A percentile compares a stretch with the other conserved stretches of the same genome.
Conservation (phyloP, 2,797 vertebrate species). For the Mycteria americana region DNA sequence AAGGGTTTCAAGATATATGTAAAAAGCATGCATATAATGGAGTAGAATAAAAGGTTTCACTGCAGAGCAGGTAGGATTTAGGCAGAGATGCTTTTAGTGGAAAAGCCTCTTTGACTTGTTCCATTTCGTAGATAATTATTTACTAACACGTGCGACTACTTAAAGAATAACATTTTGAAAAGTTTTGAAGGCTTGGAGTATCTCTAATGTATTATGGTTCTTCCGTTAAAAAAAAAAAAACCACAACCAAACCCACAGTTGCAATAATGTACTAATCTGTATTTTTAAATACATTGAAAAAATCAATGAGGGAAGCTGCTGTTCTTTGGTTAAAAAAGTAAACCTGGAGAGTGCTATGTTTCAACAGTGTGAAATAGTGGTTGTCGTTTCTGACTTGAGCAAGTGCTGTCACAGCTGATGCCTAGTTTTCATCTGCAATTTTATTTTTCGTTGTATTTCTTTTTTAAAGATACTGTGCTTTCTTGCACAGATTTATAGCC, state of each 20-base stretch:
- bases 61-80: conserved; percentile 13
- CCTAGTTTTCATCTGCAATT: background rate
- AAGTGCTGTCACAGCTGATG: background rate
- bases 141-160: background rate
- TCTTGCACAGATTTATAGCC: background rate
- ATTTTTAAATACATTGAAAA: background rate
- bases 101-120: background rate
- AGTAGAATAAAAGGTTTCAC: conserved; percentile 36
- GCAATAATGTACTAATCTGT: background rate
- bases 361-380: background rate
- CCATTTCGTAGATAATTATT: background rate
- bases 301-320: background rate
- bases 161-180: background rate
- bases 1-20: conserved; percentile 57
- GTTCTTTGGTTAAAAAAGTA: background rate
- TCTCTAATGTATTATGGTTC: background rate
- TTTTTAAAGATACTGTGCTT: background rate
- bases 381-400: background rate
- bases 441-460: background rate
- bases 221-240: background rate
- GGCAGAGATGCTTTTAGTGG: conserved; percentile 5
- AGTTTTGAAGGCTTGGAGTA: background rate
- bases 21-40: background rate
- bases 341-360: background rate
- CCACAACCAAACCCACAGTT: background rate